These are phyloP conservation scores for Anticlea derivata DNA, from an alignment of 2,888 invertebrate species.

Conservation along the genomic window DNA sequence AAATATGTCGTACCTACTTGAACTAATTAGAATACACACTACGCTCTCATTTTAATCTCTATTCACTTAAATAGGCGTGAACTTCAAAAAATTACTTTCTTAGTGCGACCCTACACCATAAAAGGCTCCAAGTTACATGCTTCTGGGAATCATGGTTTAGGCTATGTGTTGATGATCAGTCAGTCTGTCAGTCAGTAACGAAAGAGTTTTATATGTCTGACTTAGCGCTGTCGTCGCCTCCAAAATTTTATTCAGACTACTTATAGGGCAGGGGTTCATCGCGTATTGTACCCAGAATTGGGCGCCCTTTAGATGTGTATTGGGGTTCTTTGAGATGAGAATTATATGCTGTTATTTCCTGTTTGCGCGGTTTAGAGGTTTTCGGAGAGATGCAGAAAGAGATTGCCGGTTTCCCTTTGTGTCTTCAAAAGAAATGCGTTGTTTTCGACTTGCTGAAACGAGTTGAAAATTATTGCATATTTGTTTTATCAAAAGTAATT, in stretches of 20 bases:
- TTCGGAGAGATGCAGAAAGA: neutral
- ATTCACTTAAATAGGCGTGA: too few relatives aligned
- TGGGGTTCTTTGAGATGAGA: conserved; percentile 31
- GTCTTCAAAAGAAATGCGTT: neutral
- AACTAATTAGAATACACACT: too few relatives aligned
- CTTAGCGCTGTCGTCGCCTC: conserved; percentile 24
- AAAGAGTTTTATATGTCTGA: conserved; percentile 25
- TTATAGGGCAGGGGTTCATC: conserved; percentile 34
- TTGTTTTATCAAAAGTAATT: neutral
- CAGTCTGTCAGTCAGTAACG: too few relatives aligned
- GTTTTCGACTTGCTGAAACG: neutral
- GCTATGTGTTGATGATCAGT: too few relatives aligned
- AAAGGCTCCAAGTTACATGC: too few relatives aligned
- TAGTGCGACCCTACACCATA: too few relatives aligned
- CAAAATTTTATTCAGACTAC: conserved; percentile 37
- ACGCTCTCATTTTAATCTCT: too few relatives aligned
- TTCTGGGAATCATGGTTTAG: too few relatives aligned
- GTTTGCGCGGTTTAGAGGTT: conserved; percentile 16
- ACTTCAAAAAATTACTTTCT: too few relatives aligned
- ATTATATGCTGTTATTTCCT: conserved; percentile 28
- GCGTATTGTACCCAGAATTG: conserved; percentile 36
- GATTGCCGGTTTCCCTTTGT: neutral
- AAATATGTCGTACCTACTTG: too few relatives aligned
- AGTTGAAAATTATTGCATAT: neutral
- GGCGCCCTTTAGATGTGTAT: conserved; percentile 30